These are phyloP conservation scores for Misgurnus mizolepis DNA, from an alignment of 2,113 vertebrate species.

Conservation along the genomic window DNA sequence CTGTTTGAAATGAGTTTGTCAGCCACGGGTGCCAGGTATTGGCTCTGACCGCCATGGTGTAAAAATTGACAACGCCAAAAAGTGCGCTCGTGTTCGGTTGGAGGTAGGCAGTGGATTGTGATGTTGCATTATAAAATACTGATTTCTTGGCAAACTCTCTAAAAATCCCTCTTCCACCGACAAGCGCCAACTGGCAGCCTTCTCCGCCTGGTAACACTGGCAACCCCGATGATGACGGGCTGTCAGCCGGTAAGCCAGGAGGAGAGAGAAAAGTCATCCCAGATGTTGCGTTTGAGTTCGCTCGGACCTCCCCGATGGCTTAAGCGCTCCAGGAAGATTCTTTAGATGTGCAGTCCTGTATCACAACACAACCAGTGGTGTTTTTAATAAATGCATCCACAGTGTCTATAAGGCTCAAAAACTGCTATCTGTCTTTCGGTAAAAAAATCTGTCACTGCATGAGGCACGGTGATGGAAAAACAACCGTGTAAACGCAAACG, in stretches of 20 bases:
- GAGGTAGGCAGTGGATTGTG: constrained; percentile 55
- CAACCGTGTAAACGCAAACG: not conserved
- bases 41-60: constrained; percentile 22
- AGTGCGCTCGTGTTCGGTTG: constrained; percentile 52
- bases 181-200: constrained; percentile 62
- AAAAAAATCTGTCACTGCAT: not conserved
- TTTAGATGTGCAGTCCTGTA: constrained; percentile 24
- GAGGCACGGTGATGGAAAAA: constrained; percentile 3
- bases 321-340: constrained; percentile 19
- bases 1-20: constrained; percentile 50
- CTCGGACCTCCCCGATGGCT: constrained; percentile 36
- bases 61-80: constrained; percentile 52
- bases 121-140: constrained; percentile 67
- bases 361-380: not conserved
- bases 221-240: constrained; percentile 66
- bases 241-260: constrained; percentile 62
- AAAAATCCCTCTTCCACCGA: constrained; percentile 61
- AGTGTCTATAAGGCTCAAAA: not conserved
- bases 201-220: constrained; percentile 52
- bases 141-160: constrained; percentile 55
- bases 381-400: too few species aligned
- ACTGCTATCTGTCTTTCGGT: not conserved
- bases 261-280: constrained; percentile 50
- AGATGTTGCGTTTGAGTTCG: constrained; percentile 32
- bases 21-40: constrained; percentile 41